phyloP scores from a whole-genome alignment of 2,113 vertebrate species.

The Scytalopus superciliaris region DNA sequence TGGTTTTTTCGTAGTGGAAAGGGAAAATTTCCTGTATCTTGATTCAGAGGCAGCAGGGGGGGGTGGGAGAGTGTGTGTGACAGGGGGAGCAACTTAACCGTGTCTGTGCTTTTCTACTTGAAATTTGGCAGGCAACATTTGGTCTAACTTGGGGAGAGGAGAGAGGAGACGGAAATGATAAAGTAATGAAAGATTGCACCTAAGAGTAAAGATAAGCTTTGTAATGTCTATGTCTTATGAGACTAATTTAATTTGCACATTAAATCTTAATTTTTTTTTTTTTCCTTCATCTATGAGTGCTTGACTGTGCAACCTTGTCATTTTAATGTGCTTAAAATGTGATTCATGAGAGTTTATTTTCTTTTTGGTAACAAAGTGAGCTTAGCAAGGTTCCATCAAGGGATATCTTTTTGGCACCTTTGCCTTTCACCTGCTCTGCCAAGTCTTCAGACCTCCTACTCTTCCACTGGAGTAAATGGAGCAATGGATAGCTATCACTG shows the following conservation, averaged over 20 bases:
- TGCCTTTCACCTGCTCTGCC: background rate
- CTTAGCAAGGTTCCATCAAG: background rate
- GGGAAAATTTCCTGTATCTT: background rate
- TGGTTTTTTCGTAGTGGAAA: background rate
- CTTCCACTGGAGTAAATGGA: background rate
- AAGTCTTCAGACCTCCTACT: background rate
- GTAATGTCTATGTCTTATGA: background rate
- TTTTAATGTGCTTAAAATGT: background rate
- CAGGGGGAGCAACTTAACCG: background rate
- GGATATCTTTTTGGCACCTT: background rate
- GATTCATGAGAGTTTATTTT: background rate
- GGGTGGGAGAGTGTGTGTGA: too few species aligned
- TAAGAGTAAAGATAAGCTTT: background rate
- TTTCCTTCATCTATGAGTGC: background rate
- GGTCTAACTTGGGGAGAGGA: background rate
- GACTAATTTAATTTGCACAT: background rate
- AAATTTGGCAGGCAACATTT: background rate
- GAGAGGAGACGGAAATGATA: background rate
- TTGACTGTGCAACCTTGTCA: background rate
- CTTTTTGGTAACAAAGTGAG: background rate
- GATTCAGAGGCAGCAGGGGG: background rate
- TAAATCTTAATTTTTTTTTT: background rate
- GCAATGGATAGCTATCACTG: background rate
- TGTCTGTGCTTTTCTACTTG: background rate
- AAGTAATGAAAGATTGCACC: background rate